A percentile compares a stretch with the other conserved stretches of the same genome.
Evolutionary conservation across 2,797 vertebrate species (phyloP).

Genomic region (Furcifer pardalis): DNA sequence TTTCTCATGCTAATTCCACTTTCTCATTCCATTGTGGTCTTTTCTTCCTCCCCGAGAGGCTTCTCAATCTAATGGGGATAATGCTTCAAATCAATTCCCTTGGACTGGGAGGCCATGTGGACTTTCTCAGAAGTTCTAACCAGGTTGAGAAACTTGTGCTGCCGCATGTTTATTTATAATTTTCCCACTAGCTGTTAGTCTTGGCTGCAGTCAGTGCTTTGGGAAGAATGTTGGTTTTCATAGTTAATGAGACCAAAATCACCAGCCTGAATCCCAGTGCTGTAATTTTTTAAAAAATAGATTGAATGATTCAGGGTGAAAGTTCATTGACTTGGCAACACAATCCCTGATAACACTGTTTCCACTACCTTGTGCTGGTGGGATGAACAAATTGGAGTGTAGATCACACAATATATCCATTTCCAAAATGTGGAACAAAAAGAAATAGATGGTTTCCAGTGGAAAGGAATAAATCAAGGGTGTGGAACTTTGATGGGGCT

Average conservation of each 20-base stretch:
- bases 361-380: too few relatives aligned
- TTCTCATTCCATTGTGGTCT: constrained; percentile 12
- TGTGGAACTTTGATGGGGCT: too few relatives aligned
- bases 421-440: neutral
- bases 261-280: neutral
- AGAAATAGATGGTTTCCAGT: neutral
- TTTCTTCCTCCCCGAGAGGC: neutral
- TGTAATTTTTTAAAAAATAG: neutral
- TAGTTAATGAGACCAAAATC: constrained; percentile 7
- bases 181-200: constrained; percentile 36
- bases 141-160: constrained; percentile 32
- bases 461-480: too few relatives aligned
- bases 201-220: constrained; percentile 22
- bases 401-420: neutral
- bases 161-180: constrained; percentile 31
- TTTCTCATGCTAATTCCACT: constrained; percentile 31
- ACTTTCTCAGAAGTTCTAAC: constrained; percentile 32
- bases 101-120: constrained; percentile 39
- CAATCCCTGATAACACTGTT: neutral
- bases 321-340: neutral
- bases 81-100: constrained; percentile 30
- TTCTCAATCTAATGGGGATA: constrained; percentile 13
- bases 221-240: constrained; percentile 32
- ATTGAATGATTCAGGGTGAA: neutral
- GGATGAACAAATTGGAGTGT: neutral